Evolutionary conservation across 2,797 vertebrate genomes (phyloP).

Genomic region (Hybognathus amarus): DNA sequence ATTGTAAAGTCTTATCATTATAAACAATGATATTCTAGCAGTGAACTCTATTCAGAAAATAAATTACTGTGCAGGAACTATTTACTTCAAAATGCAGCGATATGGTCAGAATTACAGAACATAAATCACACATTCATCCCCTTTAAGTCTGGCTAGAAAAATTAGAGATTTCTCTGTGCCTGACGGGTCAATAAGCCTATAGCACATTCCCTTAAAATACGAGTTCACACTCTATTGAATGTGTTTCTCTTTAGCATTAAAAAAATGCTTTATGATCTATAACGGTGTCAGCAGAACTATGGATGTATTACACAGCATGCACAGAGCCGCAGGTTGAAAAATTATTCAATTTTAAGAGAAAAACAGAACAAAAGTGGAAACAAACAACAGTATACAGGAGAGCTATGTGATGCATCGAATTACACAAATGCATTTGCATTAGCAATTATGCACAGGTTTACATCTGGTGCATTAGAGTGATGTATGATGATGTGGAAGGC

Average conservation of each 20-base stretch:
- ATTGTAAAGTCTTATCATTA: background rate
- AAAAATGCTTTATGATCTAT: constrained; percentile 36
- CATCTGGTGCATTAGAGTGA: background rate
- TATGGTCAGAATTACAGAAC: background rate
- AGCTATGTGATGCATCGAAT: background rate
- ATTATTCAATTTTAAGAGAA: constrained; percentile 2
- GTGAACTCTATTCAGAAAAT: background rate
- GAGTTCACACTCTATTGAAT: constrained; percentile 32
- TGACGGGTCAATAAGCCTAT: constrained; percentile 39
- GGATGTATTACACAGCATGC: constrained; percentile 13
- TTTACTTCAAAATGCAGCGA: constrained; percentile 1
- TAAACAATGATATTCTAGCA: background rate
- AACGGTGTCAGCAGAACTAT: background rate
- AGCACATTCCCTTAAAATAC: constrained; percentile 22
- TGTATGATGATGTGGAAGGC: background rate
- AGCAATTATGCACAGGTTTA: background rate
- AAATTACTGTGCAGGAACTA: constrained; percentile 10
- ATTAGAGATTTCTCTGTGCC: constrained; percentile 8
- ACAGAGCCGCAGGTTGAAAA: background rate
- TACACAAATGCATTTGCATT: background rate
- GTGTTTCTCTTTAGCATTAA: constrained; percentile 36
- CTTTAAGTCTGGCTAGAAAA: constrained; percentile 23
- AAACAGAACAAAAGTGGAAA: constrained; percentile 4
- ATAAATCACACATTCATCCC: constrained; percentile 42
- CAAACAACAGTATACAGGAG: too few species aligned